Conservation (phyloP, 2,888 invertebrate genomes). For the Callyntrura sp. region DNA sequence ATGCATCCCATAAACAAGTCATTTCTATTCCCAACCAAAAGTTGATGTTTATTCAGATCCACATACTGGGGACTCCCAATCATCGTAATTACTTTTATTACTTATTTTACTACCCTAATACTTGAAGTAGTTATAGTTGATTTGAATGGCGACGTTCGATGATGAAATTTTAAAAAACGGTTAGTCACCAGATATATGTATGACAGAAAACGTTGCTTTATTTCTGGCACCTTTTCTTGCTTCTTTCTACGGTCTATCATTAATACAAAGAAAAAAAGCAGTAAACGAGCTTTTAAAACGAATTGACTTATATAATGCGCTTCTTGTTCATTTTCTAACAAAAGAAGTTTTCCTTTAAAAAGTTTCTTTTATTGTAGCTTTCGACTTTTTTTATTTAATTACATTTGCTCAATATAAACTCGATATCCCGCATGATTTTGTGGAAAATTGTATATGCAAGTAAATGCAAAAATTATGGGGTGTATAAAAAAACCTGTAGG, state of each 20-base stretch:
- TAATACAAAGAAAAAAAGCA: background rate
- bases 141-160: background rate
- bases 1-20: no score
- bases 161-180: background rate
- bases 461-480: conserved; percentile 2
- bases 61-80: no score
- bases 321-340: background rate
- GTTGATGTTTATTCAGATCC: no score
- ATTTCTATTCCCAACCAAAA: no score
- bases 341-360: background rate
- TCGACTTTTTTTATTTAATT: background rate
- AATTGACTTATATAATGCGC: background rate
- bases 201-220: background rate
- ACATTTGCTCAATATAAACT: background rate
- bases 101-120: no score
- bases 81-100: no score
- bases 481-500: background rate
- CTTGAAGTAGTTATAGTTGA: background rate
- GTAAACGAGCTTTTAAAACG: background rate
- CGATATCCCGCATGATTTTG: background rate
- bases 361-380: background rate
- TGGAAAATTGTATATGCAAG: background rate
- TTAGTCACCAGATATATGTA: no score
- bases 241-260: background rate
- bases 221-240: conserved; percentile 19